Evolutionary conservation across 2,888 invertebrate genomes (phyloP).

Genomic region (Hypselothyrea guttata): DNA sequence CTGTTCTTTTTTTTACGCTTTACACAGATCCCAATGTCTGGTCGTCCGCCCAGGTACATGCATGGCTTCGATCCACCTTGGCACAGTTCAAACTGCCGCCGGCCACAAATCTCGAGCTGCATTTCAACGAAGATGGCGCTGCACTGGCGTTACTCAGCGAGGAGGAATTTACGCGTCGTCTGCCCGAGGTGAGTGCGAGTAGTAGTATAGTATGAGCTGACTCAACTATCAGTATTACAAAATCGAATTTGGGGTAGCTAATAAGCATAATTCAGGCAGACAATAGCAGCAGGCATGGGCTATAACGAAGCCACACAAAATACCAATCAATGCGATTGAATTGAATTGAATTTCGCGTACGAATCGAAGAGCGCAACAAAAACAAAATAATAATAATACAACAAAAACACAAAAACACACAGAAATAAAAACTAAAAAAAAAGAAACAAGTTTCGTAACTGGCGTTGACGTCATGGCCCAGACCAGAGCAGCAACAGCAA

Average conservation of each 20-base stretch:
- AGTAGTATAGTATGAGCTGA: conserved; percentile 18
- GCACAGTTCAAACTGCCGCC: conserved; percentile 90
- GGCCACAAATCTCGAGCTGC: conserved; percentile 88
- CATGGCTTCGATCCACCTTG: conserved; percentile 94
- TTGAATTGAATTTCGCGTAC: conserved; percentile 73
- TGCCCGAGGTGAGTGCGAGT: conserved; percentile 87
- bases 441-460: conserved; percentile 79
- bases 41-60: conserved; percentile 91
- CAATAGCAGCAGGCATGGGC: conserved; percentile 34
- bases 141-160: conserved; percentile 90
- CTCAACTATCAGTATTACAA: conserved; percentile 45
- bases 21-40: conserved; percentile 93
- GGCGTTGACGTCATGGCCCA: conserved; percentile 76
- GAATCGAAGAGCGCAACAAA: conserved; percentile 33
- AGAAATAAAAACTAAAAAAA: conserved; percentile 43
- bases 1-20: background rate
- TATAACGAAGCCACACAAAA: conserved; percentile 40
- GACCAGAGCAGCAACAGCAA: conserved; percentile 27
- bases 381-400: conserved; percentile 33
- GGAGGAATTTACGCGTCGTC: conserved; percentile 92
- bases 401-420: conserved; percentile 35
- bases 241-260: conserved; percentile 48
- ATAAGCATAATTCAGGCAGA: conserved; percentile 54
- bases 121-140: conserved; percentile 91
- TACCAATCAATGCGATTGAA: conserved; percentile 66